Percentiles rank a stretch among this genome's conserved stretches.
phyloP scores from a whole-genome alignment of 2,113 vertebrate species.

The Poeciliopsis prolifica region DNA sequence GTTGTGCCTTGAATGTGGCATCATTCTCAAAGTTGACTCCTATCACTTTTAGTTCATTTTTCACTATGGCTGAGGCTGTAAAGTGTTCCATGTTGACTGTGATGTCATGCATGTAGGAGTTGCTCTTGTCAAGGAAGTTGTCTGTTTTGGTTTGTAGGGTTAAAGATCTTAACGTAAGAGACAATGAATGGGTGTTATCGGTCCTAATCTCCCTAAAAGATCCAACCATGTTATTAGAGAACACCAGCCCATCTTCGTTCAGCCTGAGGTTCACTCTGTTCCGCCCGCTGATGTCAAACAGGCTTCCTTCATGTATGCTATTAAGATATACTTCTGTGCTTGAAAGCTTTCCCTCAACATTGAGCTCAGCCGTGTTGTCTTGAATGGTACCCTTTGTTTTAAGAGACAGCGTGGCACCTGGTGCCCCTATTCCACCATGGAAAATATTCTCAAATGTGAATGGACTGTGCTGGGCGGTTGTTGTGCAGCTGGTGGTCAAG shows the following conservation, averaged over 20 bases:
- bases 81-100: constrained; percentile 80
- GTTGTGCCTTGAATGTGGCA: constrained; percentile 81
- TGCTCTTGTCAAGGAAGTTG: constrained; percentile 80
- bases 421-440: constrained; percentile 80
- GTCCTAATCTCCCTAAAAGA: constrained; percentile 83
- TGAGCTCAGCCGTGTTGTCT: constrained; percentile 84
- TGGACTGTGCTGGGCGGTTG: constrained; percentile 81
- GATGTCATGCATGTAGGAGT: constrained; percentile 87
- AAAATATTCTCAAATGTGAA: constrained; percentile 86
- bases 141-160: constrained; percentile 83
- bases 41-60: constrained; percentile 83
- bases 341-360: constrained; percentile 81
- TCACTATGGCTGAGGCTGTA: constrained; percentile 76
- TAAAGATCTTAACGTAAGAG: constrained; percentile 79
- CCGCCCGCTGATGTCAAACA: constrained; percentile 82
- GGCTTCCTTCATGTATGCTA: constrained; percentile 79
- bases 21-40: constrained; percentile 80
- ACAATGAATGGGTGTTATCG: constrained; percentile 76
- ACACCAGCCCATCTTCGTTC: constrained; percentile 82
- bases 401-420: constrained; percentile 82
- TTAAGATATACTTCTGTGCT: constrained; percentile 79
- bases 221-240: constrained; percentile 85
- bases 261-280: constrained; percentile 85
- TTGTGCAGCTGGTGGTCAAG: constrained; percentile 85
- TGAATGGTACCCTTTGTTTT: constrained; percentile 81